Evolutionary conservation across 1,140 invertebrate species (phyloP), one percentile per base, ranked within the genome.

Genomic region (Diorhabda elongata): DNA sequence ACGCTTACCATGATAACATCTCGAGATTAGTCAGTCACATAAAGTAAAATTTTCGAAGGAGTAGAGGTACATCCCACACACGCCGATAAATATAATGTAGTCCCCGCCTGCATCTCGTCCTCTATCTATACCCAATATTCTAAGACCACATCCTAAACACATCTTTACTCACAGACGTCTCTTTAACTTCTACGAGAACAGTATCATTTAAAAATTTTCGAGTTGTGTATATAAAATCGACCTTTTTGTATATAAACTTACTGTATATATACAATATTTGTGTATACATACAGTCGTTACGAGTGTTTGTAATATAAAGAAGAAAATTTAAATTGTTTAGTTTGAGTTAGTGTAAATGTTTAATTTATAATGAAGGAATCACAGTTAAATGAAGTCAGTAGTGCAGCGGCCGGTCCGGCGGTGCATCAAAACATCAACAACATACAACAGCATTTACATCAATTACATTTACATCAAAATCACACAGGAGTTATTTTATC

Each of bases 251-350:
- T 78, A 80, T 79, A 78, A 76, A 77, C 74, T 74, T 52, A 52
- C 69, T 78, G 75, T 79, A 79, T 81, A 81, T 77, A 80, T 81
- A 81, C 78, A 80, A 78, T 77, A 78, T 78, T 74, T 79, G 72
- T 79, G 75, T 78, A 80, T 75, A 77, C 74, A 75, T 71, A 66
- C 73, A 71, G 65, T 72, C 72, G 70, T 59, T n/a, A 71, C 74
- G 74, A 73, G 74, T 78, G 75, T 78, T 77, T 78, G 77, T 78
- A 72, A 75, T 75, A 76, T 76, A 78, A 71, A 74, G 69, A 75
- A 72, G 68, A 69, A 67, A 67, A 66, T 74, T 76, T 76, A 73
- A 73, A 79, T 79, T 77, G 75, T 78, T 75, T 77, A 74, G 70
- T 73, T 74, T 74, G 26, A 67, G 66, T 68, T 57, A 66, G 72